Conservation (phyloP, 2,113 vertebrate genomes). For the Bubo blakistoni region DNA sequence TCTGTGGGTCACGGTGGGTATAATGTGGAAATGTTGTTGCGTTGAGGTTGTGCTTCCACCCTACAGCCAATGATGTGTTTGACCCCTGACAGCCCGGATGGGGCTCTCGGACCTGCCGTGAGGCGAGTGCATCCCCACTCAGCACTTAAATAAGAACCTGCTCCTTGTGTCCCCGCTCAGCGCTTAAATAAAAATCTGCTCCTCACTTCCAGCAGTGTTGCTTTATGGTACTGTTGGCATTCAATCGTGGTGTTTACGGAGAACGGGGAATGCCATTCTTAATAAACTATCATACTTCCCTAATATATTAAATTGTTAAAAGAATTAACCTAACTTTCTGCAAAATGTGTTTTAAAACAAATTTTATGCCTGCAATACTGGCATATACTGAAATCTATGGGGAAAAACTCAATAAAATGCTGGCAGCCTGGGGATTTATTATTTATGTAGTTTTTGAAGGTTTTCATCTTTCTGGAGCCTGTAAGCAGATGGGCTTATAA, state of each 20-base stretch:
- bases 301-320: not conserved
- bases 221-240: fast-evolving
- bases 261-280: not conserved
- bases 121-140: fast-evolving
- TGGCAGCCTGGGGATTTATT: conserved; percentile 26
- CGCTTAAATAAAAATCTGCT: fast-evolving
- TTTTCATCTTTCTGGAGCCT: conserved; percentile 29
- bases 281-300: not conserved
- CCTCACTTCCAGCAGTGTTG: fast-evolving
- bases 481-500: not conserved
- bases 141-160: too few species aligned
- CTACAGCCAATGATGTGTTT: fast-evolving
- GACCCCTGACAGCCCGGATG: not conserved
- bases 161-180: not conserved
- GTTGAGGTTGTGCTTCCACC: not conserved
- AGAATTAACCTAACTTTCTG: not conserved
- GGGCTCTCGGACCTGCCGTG: fast-evolving
- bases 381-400: not conserved
- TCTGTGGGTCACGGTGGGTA: not conserved
- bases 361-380: not conserved
- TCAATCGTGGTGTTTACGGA: fast-evolving
- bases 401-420: not conserved
- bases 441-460: not conserved
- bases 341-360: not conserved
- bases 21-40: fast-evolving